Evolutionary conservation across 2,797 vertebrate genomes (phyloP), one percentile per base, ranked within the genome.

Genomic region (Muscicapa striata): DNA sequence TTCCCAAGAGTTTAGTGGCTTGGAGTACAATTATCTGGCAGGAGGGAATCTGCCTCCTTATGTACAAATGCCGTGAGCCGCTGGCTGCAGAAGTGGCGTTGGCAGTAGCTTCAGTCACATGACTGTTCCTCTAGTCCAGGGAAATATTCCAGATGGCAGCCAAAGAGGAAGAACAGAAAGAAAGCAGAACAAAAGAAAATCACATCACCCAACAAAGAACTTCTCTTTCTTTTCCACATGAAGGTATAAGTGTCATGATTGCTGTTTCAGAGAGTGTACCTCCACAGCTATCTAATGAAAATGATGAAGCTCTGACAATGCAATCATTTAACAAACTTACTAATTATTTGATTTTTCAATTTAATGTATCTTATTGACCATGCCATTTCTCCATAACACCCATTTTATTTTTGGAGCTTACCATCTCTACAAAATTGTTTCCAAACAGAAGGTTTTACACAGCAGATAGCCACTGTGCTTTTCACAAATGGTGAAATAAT

Each of bases 61-160:
- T 18, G 43, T 68, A 84, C 4, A 0, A 96, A 91, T 82, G 79
- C 66, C 19, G 8, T 23, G 29, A 95, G 86, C 84, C 72, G 77
- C 84, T 94, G 78, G 69, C 82, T 80, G 68, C 89, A 66, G 72
- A 97, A 85, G 38, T 75, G 52, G 74, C 55, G 43, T 41, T 95
- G 96, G 95, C 87, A 94, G 58, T 26, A 89, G 61, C 68, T 93
- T 76, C 38, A 78, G 89, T 43, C 92, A 91, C 83, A 89, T 96
- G 95, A 96, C 23, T 70, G 73, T 29, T 87, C 58, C 62, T 93
- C 88, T 54, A 41, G 68, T 87, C 68, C 86, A 95, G 70, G 79
- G 59, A 95, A 94, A 93, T 45, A 63, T 46, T 81, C 81, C 94
- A 96, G 92, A 93, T 94, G 87, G 86, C 87, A 96, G 48, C 14